Base-by-base conservation (phyloP, 2,113 vertebrate species). In the Phoenicopterus ruber region DNA sequence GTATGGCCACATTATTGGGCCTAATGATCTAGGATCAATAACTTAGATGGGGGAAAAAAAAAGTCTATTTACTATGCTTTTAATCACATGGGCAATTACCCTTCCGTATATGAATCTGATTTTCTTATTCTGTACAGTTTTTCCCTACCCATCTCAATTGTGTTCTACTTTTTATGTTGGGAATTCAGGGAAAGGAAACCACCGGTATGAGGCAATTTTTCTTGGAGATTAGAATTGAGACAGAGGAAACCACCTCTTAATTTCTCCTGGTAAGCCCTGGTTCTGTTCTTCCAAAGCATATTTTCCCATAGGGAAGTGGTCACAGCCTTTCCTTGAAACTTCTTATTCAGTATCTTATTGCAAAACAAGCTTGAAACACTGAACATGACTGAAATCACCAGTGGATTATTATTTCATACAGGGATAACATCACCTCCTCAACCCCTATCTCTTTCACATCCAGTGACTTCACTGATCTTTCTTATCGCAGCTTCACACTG, bases 381-480 rank as follows among this genome's bases (percentile, higher is more conserved):
- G 32, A 86, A 77, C 13, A 22, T 9, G 79, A 86, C 54, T 81
- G 72, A 91, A 96, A 93, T 94, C 89, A 91, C 63, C 59, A 90
- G 66, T 57, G 66, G 42, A 65, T 86, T 95, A 66, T 74, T 82
- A 93, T 90, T 95, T 91, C 86, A 67, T 31, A 42, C 2, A 19
- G 54, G 82, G 96, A 97, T 96, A 97, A 93, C 82, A 96, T 96
- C 96, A 91, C 62, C 96, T 96, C 44, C 84, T 96, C 44, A 74
- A 54, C 63, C 13, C 50, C 85, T 88, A 85, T 90, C 95, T 91
- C 89, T 57, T 55, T n/a, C 36, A 44, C 93, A 94, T 94, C 82
- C 96, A 97, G 81, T 80, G 42, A 42, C 42, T 42, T 42, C 87
- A 95, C 89, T 90, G 82, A 96, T 96, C 87, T 81, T 77, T 84